These are phyloP conservation scores for Drosophila quadrilineata DNA, from an alignment of 1,140 invertebrate genomes.

Conservation along the genomic window DNA sequence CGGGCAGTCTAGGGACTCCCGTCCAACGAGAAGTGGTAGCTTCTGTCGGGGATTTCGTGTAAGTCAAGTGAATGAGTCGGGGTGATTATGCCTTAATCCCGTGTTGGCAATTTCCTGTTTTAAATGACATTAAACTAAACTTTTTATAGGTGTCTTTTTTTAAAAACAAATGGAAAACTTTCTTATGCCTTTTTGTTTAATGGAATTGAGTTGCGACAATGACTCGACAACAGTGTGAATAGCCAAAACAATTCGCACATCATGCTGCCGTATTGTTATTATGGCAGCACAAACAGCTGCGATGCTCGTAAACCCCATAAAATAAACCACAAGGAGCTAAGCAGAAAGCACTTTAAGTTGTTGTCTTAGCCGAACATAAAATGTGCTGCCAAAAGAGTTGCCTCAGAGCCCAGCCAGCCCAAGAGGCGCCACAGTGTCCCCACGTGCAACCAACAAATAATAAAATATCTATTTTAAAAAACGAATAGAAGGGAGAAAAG, in stretches of 20 bases:
- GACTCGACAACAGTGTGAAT: slow-evolving; percentile 14
- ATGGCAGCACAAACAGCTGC: no score
- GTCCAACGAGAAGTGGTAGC: slow-evolving; percentile 23
- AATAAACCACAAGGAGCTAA: neutral
- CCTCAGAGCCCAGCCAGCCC: slow-evolving; percentile 6
- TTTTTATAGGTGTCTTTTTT: neutral
- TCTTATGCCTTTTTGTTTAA: no score
- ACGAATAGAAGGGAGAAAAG: no score
- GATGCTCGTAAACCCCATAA: slow-evolving; percentile 5
- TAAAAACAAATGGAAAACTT: slow-evolving; percentile 21
- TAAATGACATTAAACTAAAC: neutral
- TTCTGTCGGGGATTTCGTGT: slow-evolving; percentile 12
- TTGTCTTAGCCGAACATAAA: slow-evolving; percentile 13
- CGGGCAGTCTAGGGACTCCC: slow-evolving; percentile 13
- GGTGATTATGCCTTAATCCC: slow-evolving; percentile 44
- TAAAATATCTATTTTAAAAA: slow-evolving; percentile 29
- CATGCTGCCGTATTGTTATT: slow-evolving; percentile 11
- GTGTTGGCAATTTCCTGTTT: slow-evolving; percentile 2
- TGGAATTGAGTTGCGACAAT: slow-evolving; percentile 23
- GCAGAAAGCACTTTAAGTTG: slow-evolving; percentile 15
- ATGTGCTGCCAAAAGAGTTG: neutral
- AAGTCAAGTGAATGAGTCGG: slow-evolving; percentile 55
- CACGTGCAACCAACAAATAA: slow-evolving; percentile 5
- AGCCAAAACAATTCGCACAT: neutral
- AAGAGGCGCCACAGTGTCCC: slow-evolving; percentile 18